A percentile compares a stretch with the other conserved stretches of the same genome.
Conservation (phyloP, 2,113 vertebrate species). For the Caretta caretta region DNA sequence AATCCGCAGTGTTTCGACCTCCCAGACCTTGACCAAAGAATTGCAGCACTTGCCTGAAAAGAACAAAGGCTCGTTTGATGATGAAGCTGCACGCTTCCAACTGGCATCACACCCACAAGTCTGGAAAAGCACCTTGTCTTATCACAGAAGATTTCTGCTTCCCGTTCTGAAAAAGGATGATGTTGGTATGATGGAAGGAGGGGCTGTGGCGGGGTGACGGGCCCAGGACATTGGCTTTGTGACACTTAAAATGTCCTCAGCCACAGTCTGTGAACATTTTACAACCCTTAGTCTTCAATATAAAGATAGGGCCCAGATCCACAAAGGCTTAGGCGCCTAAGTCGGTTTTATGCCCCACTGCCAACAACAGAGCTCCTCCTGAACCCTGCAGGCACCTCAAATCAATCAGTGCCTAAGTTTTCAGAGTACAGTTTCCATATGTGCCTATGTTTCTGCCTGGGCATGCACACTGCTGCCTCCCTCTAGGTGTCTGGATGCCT, state of each 20-base stretch:
- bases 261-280: not conserved
- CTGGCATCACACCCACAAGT: not conserved
- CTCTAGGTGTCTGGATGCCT: too few relatives aligned
- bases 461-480: too few relatives aligned
- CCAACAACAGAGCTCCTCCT: too few relatives aligned
- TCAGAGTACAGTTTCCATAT: too few relatives aligned
- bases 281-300: not conserved
- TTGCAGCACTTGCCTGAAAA: constrained; percentile 56
- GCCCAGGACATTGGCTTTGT: not conserved
- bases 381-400: too few relatives aligned
- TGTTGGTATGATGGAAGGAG: not conserved
- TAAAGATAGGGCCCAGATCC: not conserved
- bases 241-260: not conserved
- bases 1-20: not conserved
- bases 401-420: too few relatives aligned
- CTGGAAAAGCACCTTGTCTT: constrained; percentile 44
- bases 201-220: not conserved
- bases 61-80: constrained; percentile 59
- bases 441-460: too few relatives aligned
- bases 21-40: constrained; percentile 6
- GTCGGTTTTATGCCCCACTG: too few relatives aligned
- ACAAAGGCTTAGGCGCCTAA: too few relatives aligned
- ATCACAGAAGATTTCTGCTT: constrained; percentile 38
- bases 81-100: constrained; percentile 56
- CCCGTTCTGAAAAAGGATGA: constrained; percentile 4